phyloP scores from a whole-genome alignment of 2,797 vertebrate genomes.

The Coregonus sp. region DNA sequence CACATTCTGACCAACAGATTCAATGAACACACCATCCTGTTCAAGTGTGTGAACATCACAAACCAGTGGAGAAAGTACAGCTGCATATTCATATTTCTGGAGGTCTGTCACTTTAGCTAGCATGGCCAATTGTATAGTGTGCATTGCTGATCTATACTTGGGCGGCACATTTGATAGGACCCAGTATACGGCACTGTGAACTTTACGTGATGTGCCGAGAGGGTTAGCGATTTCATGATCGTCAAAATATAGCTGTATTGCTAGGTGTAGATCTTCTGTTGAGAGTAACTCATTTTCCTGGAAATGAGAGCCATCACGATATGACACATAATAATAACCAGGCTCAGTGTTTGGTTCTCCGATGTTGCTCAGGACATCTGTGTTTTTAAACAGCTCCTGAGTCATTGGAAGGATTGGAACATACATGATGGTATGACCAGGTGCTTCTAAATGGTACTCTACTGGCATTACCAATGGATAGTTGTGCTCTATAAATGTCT shows the following conservation, averaged over 20 bases:
- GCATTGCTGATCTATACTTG: too few species aligned
- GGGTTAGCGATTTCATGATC: too few species aligned
- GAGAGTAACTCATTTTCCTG: too few species aligned
- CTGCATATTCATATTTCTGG: constrained; percentile 42
- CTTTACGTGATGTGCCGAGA: too few species aligned
- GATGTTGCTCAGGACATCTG: constrained; percentile 38
- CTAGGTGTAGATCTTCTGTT: too few species aligned
- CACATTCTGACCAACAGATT: constrained; percentile 22
- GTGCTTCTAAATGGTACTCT: constrained; percentile 23
- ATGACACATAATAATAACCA: constrained; percentile 25
- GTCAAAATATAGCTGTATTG: too few species aligned
- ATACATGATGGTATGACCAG: constrained; percentile 23
- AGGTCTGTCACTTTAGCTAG: constrained; percentile 27
- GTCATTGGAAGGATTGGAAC: constrained; percentile 23
- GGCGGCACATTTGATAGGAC: too few species aligned
- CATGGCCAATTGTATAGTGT: too few species aligned
- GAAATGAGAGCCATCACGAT: neutral
- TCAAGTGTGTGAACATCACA: constrained; percentile 37
- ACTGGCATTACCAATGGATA: constrained; percentile 35
- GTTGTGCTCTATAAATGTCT: constrained; percentile 34
- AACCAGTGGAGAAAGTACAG: constrained; percentile 42
- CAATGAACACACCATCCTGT: constrained; percentile 37
- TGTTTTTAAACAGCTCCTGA: constrained; percentile 44
- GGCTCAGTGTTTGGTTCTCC: constrained; percentile 10
- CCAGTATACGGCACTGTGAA: too few species aligned